phyloP scores from a whole-genome alignment of 1,140 invertebrate genomes.

The Zaprionus nigranus region DNA sequence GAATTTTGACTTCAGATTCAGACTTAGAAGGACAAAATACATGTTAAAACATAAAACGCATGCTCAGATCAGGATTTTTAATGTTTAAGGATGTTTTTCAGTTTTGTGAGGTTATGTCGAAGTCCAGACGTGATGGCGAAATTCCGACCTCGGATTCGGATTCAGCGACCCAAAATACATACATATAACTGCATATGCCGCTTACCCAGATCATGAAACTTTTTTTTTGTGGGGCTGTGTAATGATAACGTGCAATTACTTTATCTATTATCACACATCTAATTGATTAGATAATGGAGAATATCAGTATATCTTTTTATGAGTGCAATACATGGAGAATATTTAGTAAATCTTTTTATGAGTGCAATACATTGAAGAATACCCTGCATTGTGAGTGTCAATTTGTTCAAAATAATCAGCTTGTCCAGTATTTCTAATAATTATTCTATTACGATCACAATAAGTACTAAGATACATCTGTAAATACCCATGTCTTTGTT shows the following conservation, averaged over 20 bases:
- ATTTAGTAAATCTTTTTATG: neutral
- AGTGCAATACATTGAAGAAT: neutral
- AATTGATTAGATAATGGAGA: neutral
- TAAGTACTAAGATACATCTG: neutral
- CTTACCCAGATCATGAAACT: no score
- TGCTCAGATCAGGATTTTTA: no score
- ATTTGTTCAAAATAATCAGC: neutral
- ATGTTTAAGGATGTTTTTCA: no score
- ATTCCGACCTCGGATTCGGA: no score
- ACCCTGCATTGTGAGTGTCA: neutral
- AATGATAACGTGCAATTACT: neutral
- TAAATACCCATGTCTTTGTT: neutral
- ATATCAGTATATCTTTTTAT: neutral
- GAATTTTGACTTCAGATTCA: no score
- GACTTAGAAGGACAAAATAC: no score
- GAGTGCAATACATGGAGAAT: neutral
- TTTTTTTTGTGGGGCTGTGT: no score
- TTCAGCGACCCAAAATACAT: no score
- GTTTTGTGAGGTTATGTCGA: no score
- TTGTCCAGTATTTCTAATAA: neutral
- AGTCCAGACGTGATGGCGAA: no score
- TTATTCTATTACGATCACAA: constrained; percentile 13
- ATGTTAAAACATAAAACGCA: no score
- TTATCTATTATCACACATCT: neutral
- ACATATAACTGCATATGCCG: no score